A percentile compares a stretch with the other conserved stretches of the same genome.
phyloP scores from a whole-genome alignment of 2,113 vertebrate genomes.

The Uria lomvia region DNA sequence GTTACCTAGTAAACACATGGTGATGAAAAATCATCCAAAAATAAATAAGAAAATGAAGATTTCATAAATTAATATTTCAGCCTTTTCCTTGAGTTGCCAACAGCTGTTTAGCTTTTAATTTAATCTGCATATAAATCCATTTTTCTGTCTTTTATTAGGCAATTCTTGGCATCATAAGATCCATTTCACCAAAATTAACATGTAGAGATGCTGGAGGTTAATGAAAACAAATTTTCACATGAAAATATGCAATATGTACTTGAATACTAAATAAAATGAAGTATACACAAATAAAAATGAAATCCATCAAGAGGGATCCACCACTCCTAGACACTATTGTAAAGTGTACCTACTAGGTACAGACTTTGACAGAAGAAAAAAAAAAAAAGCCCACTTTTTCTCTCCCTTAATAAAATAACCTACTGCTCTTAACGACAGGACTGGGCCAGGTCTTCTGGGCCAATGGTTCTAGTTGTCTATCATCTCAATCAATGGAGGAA shows the following conservation, averaged over 20 bases:
- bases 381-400: not conserved
- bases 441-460: not conserved
- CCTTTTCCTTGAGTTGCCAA: not conserved
- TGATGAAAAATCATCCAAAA: not conserved
- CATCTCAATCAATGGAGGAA: not conserved
- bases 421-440: not conserved
- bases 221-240: not conserved
- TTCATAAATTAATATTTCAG: not conserved
- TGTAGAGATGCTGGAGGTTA: not conserved
- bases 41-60: not conserved
- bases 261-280: not conserved
- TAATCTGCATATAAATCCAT: not conserved
- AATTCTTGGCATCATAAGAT: not conserved
- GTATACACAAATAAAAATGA: not conserved
- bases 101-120: not conserved
- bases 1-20: not conserved
- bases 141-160: not conserved
- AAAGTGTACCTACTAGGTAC: not conserved
- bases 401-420: not conserved
- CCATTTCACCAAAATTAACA: not conserved
- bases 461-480: not conserved
- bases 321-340: not conserved
- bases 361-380: not conserved
- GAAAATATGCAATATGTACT: not conserved
- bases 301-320: not conserved